Percentiles rank a stretch among this genome's conserved stretches.
phyloP scores from a whole-genome alignment of 2,797 vertebrate genomes.

The Acipenser ruthenus region DNA sequence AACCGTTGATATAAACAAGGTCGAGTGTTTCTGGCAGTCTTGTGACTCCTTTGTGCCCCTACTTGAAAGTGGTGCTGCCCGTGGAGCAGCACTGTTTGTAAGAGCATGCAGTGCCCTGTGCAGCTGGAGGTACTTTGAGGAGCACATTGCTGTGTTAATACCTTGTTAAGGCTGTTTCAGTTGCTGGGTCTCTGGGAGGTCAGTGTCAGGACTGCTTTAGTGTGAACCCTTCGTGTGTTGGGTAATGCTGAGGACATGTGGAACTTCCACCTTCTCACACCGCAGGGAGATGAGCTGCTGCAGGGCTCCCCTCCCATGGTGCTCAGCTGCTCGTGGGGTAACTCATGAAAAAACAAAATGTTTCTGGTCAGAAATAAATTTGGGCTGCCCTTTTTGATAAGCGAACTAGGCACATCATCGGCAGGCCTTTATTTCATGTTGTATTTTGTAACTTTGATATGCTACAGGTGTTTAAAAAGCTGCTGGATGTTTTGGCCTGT shows the following conservation, averaged over 20 bases:
- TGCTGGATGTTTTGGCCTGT: constrained; percentile 38
- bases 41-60: constrained; percentile 25
- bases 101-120: constrained; percentile 32
- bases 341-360: constrained; percentile 43
- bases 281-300: constrained; percentile 29
- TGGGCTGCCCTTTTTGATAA: constrained; percentile 31
- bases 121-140: constrained; percentile 60
- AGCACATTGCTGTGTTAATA: constrained; percentile 57
- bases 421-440: background rate
- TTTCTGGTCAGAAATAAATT: constrained; percentile 41
- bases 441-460: constrained; percentile 22
- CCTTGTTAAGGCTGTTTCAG: constrained; percentile 66
- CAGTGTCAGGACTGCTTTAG: constrained; percentile 67
- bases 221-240: constrained; percentile 54
- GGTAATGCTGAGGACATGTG: constrained; percentile 51
- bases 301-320: constrained; percentile 24
- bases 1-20: background rate
- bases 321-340: constrained; percentile 17
- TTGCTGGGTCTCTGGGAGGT: constrained; percentile 62
- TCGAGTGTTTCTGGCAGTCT: background rate
- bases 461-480: constrained; percentile 52
- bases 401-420: constrained; percentile 27
- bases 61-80: constrained; percentile 25
- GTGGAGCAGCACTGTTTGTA: constrained; percentile 35
- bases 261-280: constrained; percentile 38